Evolutionary conservation across 2,888 invertebrate species (phyloP), one percentile per base, ranked within the genome.

Genomic region (Machimus rusticus): DNA sequence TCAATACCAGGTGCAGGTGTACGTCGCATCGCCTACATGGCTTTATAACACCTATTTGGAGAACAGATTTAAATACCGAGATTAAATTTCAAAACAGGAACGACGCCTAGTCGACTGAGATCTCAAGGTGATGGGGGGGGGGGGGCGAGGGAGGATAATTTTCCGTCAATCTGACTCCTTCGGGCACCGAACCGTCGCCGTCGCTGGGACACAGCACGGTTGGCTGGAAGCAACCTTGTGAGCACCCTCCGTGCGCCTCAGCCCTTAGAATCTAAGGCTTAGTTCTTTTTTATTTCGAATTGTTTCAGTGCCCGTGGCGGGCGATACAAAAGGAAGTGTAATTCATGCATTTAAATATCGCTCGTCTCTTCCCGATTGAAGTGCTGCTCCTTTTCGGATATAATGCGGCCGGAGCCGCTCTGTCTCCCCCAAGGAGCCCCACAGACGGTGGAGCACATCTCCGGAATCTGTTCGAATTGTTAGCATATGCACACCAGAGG

Each of bases 11-110:
- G 51, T 79, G 79, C 51, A 79, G 46, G 31, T 16, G 79, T 79
- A 79, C 79, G 51, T 55, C 79, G 16, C n/a, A 79, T 55, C 55
- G 16, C 31, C 31, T 31, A 55, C 79, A 79, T 79, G 46, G 51
- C 79, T 79, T 79, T 31, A 79, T 79, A 79, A 34, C 51, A 55
- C 31, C 79, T 79, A 79, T 51, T 79, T 79, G 6, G 46, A 79
- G 79, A 51, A 79, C 51, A 79, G 79, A 79, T 79, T 79, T 79
- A 79, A 79, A 79, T 79, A 79, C 79, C 55, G 66, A 55, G 79
- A 79, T 79, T 79, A 79, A 79, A 79, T 79, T 79, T 51, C 79
- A 37, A 79, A 66, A 66, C 28, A 66, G 51, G 43, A 79, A 31
- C 28, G 23, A 12, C 28, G 66, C 23, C 23, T 23, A 66, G 23